Evolutionary conservation across 2,797 vertebrate species (phyloP).

Genomic region (Labroides dimidiatus): DNA sequence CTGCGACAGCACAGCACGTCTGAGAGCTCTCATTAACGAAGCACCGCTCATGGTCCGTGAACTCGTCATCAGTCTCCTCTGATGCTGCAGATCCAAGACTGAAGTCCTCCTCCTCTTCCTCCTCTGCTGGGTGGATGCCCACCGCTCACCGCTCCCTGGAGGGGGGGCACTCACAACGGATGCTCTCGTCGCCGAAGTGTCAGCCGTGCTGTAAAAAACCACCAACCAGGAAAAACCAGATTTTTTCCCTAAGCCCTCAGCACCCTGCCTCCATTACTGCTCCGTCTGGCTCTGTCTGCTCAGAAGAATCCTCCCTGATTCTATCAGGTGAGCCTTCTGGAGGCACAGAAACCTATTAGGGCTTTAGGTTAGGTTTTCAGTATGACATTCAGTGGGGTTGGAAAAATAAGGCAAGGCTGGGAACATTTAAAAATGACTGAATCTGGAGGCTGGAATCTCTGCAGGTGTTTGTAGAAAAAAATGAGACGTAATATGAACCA

Average conservation of each 20-base stretch:
- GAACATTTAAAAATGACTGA: slow-evolving; percentile 16
- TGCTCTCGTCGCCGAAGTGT: slow-evolving; percentile 37
- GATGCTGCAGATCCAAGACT: slow-evolving; percentile 37
- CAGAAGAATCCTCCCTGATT: slow-evolving; percentile 57
- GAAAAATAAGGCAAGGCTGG: slow-evolving; percentile 44
- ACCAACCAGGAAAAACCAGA: slow-evolving; percentile 66
- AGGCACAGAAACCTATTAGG: slow-evolving; percentile 58
- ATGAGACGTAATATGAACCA: too few relatives aligned
- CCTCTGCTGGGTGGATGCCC: slow-evolving; percentile 23
- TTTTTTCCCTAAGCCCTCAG: slow-evolving; percentile 57
- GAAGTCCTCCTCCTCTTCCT: slow-evolving; percentile 28
- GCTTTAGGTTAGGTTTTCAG: slow-evolving; percentile 58
- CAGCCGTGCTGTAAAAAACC: slow-evolving; percentile 48
- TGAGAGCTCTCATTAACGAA: slow-evolving; percentile 21
- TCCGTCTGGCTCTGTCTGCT: slow-evolving; percentile 42
- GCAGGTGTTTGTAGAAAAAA: too few relatives aligned
- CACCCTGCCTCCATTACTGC: slow-evolving; percentile 40
- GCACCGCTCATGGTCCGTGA: slow-evolving; percentile 9
- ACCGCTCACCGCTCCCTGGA: slow-evolving; percentile 23
- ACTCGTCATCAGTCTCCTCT: slow-evolving; percentile 29
- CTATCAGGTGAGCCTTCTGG: slow-evolving; percentile 63
- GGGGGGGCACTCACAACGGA: slow-evolving; percentile 44
- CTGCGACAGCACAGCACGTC: slow-evolving; percentile 10
- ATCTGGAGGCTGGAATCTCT: too few relatives aligned
- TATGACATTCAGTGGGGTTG: slow-evolving; percentile 55